Percentiles rank a stretch among this genome's conserved stretches.
Conservation (phyloP, 2,888 invertebrate genomes). For the Andrena chrysosceles region DNA sequence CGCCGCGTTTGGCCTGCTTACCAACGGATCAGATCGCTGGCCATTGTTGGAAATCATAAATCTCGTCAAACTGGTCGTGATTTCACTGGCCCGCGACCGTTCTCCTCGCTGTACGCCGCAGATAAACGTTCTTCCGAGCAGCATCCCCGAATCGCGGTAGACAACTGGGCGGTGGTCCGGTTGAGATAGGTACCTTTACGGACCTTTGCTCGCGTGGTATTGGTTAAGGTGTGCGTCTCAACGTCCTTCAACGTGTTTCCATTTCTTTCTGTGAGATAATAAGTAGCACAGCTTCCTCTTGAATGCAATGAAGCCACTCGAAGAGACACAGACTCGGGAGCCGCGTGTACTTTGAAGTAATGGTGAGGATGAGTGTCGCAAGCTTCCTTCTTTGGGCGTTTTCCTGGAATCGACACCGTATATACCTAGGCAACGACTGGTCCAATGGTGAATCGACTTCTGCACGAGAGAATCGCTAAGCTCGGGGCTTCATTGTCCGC, state of each 20-base stretch:
- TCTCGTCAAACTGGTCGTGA: conserved; percentile 48
- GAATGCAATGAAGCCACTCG: background rate
- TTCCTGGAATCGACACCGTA: background rate
- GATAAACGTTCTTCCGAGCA: conserved; percentile 5
- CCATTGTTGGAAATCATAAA: conserved; percentile 56
- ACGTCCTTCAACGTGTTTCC: no score
- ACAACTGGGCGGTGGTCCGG: background rate
- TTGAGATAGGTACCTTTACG: no score
- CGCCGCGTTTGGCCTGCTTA: conserved; percentile 23
- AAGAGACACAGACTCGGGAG: background rate
- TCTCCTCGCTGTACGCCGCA: background rate
- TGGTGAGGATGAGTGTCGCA: no score
- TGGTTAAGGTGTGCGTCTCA: no score
- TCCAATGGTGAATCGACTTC: conserved; percentile 5
- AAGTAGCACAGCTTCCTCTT: no score
- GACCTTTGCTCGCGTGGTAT: no score
- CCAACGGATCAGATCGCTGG: conserved; percentile 44
- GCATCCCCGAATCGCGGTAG: background rate
- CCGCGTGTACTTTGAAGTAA: background rate
- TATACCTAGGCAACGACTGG: conserved; percentile 6
- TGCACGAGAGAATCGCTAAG: conserved; percentile 9
- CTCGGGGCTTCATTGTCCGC: conserved; percentile 30
- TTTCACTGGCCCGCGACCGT: conserved; percentile 33
- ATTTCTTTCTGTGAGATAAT: no score
- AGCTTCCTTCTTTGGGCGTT: background rate